phyloP scores from a whole-genome alignment of 1,140 invertebrate species.

The Notospermus geniculatus region DNA sequence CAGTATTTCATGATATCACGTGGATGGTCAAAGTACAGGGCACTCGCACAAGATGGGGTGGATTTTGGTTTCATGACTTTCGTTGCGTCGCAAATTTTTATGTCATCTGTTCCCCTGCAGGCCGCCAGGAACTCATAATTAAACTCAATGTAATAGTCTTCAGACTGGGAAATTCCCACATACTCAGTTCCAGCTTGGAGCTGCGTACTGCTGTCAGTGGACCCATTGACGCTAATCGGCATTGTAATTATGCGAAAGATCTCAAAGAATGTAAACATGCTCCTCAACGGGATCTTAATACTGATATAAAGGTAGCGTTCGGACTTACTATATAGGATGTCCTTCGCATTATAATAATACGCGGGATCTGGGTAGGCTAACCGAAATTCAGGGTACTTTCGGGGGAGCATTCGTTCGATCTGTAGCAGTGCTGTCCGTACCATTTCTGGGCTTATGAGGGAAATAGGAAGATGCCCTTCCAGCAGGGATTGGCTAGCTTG shows the following conservation, averaged over 20 bases:
- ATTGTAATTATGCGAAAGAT: neutral
- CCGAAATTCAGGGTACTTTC: neutral
- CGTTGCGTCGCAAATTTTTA: neutral
- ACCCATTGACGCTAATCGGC: neutral
- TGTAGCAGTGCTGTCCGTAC: no score
- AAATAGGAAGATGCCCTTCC: no score
- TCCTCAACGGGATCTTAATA: neutral
- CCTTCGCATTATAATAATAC: neutral
- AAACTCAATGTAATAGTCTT: neutral
- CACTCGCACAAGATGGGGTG: neutral
- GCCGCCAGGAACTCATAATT: neutral
- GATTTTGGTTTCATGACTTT: neutral
- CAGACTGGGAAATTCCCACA: neutral
- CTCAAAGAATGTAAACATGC: neutral
- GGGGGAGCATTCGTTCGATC: neutral
- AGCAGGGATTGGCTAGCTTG: no score
- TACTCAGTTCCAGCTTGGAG: neutral
- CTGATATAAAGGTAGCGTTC: neutral
- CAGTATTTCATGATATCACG: slow-evolving; percentile 4
- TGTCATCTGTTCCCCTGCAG: neutral
- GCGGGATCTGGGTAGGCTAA: neutral
- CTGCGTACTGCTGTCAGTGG: neutral
- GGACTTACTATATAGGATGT: neutral
- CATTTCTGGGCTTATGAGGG: no score
- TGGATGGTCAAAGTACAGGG: neutral